A percentile compares a stretch with the other conserved stretches of the same genome.
These are phyloP conservation scores for Suricata suricatta DNA, from an alignment of 2,113 vertebrate species.

Conservation along the genomic window DNA sequence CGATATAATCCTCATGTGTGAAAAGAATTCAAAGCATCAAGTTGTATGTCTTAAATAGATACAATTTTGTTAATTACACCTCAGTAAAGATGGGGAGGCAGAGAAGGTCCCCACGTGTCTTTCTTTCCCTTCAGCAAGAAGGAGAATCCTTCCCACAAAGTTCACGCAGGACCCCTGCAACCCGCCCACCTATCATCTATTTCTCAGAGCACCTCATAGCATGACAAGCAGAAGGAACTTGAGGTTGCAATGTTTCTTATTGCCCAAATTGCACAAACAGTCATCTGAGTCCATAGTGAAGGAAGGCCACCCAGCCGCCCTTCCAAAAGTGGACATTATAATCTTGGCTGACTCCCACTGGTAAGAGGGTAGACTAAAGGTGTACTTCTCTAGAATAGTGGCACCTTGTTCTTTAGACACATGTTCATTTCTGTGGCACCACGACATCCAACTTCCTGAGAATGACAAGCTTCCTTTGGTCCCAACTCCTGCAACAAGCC, in stretches of 20 bases:
- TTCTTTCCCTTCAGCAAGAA: not conserved
- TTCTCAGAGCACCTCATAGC: not conserved
- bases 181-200: not conserved
- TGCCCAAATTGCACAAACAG: not conserved
- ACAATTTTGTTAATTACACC: not conserved
- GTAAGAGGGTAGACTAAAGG: not conserved
- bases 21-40: not conserved
- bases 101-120: not conserved
- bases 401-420: not conserved
- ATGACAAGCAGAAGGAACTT: not conserved
- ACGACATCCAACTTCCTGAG: not conserved
- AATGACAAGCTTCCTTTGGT: not conserved
- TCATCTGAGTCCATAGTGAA: not conserved
- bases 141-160: not conserved
- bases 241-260: not conserved
- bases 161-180: not conserved
- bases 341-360: not conserved
- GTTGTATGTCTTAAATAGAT: not conserved
- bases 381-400: no score
- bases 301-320: not conserved
- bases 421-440: not conserved
- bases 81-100: not conserved
- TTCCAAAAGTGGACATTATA: not conserved
- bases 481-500: not conserved
- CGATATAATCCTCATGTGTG: accelerated